Conservation (phyloP, 2,797 vertebrate genomes). For the Galago senegalensis region DNA sequence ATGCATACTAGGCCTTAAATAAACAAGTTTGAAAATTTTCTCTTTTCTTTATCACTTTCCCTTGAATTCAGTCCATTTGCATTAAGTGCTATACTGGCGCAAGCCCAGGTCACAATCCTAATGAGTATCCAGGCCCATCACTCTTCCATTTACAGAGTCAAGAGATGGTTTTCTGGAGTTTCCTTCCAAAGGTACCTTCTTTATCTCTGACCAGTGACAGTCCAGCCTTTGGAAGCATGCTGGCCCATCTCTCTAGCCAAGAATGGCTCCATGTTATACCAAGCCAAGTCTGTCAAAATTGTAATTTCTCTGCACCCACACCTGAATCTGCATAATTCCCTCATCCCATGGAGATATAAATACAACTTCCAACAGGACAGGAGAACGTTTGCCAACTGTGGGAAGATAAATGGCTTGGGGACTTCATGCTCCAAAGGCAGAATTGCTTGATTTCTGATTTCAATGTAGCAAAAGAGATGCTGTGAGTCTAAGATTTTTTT, state of each 20-base stretch:
- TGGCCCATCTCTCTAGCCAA: slow-evolving; percentile 84
- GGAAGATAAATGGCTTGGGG: slow-evolving; percentile 83
- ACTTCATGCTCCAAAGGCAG: slow-evolving; percentile 78
- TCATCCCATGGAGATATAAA: slow-evolving; percentile 85
- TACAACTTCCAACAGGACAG: slow-evolving; percentile 85
- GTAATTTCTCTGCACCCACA: slow-evolving; percentile 79
- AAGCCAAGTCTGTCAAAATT: slow-evolving; percentile 79
- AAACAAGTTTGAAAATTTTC: background rate
- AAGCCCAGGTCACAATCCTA: background rate
- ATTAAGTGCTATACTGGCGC: background rate
- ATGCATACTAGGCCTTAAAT: background rate
- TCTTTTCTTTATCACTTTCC: background rate
- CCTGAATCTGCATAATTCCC: slow-evolving; percentile 82
- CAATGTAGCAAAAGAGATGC: slow-evolving; percentile 82
- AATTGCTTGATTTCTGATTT: slow-evolving; percentile 78
- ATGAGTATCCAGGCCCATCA: background rate
- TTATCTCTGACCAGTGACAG: slow-evolving; percentile 47
- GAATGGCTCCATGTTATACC: slow-evolving; percentile 65
- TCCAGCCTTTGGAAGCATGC: background rate
- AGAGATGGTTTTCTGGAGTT: slow-evolving; percentile 33
- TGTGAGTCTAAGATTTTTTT: slow-evolving; percentile 63
- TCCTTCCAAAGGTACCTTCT: background rate
- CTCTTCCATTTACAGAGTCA: background rate
- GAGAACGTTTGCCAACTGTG: slow-evolving; percentile 81
- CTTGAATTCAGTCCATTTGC: slow-evolving; percentile 5